Conservation (phyloP, 2,888 invertebrate genomes). For the Heteromyza rotundicornis region DNA sequence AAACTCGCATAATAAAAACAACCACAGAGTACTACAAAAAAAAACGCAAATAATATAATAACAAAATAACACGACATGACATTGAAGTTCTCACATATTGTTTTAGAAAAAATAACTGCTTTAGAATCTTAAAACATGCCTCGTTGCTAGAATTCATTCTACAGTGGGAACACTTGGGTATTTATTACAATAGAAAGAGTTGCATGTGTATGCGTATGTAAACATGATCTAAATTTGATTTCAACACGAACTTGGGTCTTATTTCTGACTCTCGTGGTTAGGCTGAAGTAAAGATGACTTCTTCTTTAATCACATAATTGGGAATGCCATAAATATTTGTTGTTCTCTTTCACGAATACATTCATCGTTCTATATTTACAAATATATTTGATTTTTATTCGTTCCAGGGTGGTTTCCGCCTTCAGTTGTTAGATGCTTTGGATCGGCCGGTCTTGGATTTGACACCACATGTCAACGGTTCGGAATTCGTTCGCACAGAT, state of each 20-base stretch:
- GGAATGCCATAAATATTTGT: no score
- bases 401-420: conserved; percentile 86
- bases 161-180: no score
- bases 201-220: neutral
- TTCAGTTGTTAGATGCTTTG: conserved; percentile 84
- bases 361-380: no score
- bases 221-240: conserved; percentile 24
- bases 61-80: conserved; percentile 16
- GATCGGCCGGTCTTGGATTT: conserved; percentile 85
- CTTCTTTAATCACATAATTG: no score
- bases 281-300: no score
- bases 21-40: neutral
- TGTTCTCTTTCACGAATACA: no score
- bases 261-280: no score
- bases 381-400: conserved; percentile 22
- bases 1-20: conserved; percentile 11
- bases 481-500: conserved; percentile 82
- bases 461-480: conserved; percentile 80
- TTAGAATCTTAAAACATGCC: conserved; percentile 8
- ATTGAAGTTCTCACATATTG: conserved; percentile 23
- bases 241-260: no score
- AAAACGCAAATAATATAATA: conserved; percentile 9
- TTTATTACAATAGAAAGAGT: neutral
- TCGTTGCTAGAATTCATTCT: no score
- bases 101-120: conserved; percentile 11